Percentiles rank a stretch among this genome's conserved stretches.
phyloP scores from a whole-genome alignment of 2,888 invertebrate species.

The Plebejus anna region DNA sequence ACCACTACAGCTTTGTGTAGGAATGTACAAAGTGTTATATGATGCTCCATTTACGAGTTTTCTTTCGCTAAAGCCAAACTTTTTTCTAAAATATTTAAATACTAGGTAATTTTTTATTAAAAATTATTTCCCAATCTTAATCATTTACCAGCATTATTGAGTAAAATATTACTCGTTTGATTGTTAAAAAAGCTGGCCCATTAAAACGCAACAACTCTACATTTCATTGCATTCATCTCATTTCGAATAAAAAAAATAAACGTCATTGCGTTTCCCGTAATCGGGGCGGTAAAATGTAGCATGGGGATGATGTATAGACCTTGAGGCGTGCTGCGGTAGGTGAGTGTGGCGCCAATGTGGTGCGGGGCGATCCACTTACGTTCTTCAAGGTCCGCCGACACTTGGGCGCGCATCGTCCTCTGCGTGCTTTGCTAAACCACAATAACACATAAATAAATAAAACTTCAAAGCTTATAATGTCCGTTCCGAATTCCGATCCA shows the following conservation, averaged over 20 bases:
- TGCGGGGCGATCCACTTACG: conserved; percentile 84
- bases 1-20: conserved; percentile 12
- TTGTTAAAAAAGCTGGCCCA: no score
- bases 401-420: conserved; percentile 84
- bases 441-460: not conserved
- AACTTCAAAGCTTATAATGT: not conserved
- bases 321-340: conserved; percentile 89
- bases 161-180: not conserved
- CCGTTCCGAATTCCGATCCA: not conserved
- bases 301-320: conserved; percentile 77
- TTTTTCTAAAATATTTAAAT: not conserved
- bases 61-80: not conserved
- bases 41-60: not conserved
- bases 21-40: conserved; percentile 12
- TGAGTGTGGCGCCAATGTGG: conserved; percentile 88
- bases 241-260: conserved; percentile 21
- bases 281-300: conserved; percentile 36
- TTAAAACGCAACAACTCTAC: not conserved
- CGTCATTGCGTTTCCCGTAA: conserved; percentile 6
- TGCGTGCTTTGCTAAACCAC: conserved; percentile 72
- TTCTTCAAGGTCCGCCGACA: conserved; percentile 88
- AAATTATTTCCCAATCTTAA: not conserved
- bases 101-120: not conserved
- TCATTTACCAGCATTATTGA: not conserved
- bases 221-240: not conserved